These are phyloP conservation scores for Drosophila melanosoma DNA, from an alignment of 2,888 invertebrate genomes.

Conservation along the genomic window DNA sequence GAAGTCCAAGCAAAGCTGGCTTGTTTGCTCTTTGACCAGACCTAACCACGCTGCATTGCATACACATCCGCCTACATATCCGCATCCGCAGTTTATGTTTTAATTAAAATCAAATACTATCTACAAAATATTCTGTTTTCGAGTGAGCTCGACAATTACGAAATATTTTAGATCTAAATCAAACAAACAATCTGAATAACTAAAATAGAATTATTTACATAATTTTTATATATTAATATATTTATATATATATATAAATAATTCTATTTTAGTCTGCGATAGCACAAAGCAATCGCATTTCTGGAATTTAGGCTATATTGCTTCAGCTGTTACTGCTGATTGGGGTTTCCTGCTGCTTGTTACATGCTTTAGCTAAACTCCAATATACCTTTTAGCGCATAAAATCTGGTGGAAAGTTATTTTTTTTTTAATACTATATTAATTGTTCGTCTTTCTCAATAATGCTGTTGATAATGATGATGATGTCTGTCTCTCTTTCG, in stretches of 20 bases:
- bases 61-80: conserved; percentile 9
- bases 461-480: neutral
- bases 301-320: neutral
- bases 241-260: neutral
- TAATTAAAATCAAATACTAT: neutral
- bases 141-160: neutral
- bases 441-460: neutral
- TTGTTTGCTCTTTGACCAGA: conserved; percentile 24
- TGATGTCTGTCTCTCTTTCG: neutral
- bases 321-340: neutral
- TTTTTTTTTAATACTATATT: neutral
- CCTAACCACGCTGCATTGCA: conserved; percentile 10
- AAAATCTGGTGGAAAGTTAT: neutral
- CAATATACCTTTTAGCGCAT: neutral
- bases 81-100: neutral
- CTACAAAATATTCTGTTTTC: neutral
- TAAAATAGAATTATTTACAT: neutral
- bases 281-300: neutral
- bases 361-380: neutral
- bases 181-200: neutral
- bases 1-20: neutral
- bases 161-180: neutral
- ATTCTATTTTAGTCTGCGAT: too few relatives aligned
- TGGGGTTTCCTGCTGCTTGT: neutral
- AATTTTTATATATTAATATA: neutral